Conservation (phyloP, 2,113 vertebrate species). For the Egretta garzetta region DNA sequence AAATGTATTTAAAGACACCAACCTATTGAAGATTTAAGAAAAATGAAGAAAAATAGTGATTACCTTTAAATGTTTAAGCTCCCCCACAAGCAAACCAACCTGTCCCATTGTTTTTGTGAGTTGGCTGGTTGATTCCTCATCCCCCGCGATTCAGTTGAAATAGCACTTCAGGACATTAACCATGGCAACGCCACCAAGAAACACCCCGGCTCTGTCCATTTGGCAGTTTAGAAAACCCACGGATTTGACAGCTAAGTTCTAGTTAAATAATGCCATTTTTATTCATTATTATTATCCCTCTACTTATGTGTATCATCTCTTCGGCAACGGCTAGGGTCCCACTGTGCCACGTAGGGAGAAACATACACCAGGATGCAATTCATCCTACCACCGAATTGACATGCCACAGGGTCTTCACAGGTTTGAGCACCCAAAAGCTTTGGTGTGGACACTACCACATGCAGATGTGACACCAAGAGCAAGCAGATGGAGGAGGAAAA, state of each 20-base stretch:
- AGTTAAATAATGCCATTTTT: not conserved
- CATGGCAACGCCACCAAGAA: not conserved
- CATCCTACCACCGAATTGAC: not conserved
- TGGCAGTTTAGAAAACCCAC: not conserved
- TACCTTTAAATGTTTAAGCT: not conserved
- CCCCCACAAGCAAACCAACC: not conserved
- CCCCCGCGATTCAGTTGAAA: not conserved
- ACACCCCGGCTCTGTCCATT: not conserved
- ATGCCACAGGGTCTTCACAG: accelerated
- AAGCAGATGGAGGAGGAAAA: not conserved
- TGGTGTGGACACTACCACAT: accelerated
- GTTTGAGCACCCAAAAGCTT: not conserved
- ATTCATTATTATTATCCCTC: not conserved
- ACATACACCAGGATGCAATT: not conserved
- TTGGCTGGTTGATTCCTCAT: not conserved
- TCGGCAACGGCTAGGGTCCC: not conserved
- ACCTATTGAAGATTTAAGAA: not conserved
- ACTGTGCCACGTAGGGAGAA: not conserved
- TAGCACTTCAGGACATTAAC: not conserved
- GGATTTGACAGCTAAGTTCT: not conserved
- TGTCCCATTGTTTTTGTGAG: not conserved
- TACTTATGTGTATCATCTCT: not conserved
- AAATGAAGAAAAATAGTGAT: not conserved
- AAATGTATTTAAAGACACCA: not conserved
- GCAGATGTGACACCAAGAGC: not conserved